phyloP scores from a whole-genome alignment of 1,140 invertebrate species.

The Drosophila ogumai region DNA sequence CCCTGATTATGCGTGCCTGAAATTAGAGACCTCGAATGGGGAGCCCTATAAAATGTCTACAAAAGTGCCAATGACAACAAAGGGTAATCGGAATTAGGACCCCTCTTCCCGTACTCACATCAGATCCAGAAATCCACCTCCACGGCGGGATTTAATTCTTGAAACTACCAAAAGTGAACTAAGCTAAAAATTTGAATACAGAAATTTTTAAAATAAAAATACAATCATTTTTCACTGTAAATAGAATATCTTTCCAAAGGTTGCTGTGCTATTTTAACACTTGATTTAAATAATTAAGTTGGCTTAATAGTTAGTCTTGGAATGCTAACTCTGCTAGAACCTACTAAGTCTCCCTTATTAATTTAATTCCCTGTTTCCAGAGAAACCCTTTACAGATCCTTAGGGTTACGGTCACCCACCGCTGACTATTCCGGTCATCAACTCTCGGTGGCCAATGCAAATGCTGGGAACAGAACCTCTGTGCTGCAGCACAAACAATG shows the following conservation, averaged over 20 bases:
- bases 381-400: not conserved
- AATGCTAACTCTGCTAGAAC: not conserved
- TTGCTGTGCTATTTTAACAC: not conserved
- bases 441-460: conserved; percentile 42
- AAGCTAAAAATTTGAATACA: not conserved
- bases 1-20: conserved; percentile 71
- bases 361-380: too few species aligned
- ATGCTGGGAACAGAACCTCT: conserved; percentile 22
- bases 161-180: not conserved
- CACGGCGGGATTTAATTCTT: conserved; percentile 8
- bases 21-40: conserved; percentile 53
- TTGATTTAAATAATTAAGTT: not conserved
- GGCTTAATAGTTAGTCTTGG: too few species aligned
- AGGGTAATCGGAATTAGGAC: not conserved
- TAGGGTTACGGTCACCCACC: conserved; percentile 1
- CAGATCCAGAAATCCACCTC: conserved; percentile 3
- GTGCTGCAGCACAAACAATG: conserved; percentile 46
- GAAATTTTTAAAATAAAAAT: not conserved
- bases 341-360: not conserved
- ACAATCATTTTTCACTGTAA: not conserved
- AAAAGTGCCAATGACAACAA: conserved; percentile 31
- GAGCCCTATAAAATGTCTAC: conserved; percentile 41
- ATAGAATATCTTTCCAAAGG: not conserved
- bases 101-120: conserved; percentile 21
- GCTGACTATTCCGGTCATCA: conserved; percentile 27